Percentiles rank a stretch among this genome's conserved stretches.
Conservation (phyloP, 2,888 invertebrate genomes). For the Eristalis intricaria region DNA sequence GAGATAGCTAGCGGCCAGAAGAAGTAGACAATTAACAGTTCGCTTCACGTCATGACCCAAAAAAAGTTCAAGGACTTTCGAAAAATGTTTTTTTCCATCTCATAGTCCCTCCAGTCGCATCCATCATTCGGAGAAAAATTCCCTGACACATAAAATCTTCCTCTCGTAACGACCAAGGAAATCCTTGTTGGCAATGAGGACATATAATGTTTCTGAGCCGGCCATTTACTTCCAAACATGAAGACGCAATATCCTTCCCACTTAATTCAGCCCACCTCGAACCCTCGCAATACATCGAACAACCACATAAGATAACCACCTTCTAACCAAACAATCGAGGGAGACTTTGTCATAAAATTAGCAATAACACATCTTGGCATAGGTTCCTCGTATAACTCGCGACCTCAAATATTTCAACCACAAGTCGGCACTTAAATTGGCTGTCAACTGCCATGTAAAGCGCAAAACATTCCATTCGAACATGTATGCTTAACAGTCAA, state of each 20-base stretch:
- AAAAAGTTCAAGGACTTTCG: too few relatives aligned
- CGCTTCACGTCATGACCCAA: too few relatives aligned
- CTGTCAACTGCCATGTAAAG: neutral
- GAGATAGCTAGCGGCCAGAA: too few relatives aligned
- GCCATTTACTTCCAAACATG: too few relatives aligned
- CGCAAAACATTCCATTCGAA: neutral
- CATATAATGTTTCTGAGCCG: too few relatives aligned
- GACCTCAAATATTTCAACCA: neutral
- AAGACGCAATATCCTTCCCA: neutral
- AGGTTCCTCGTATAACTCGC: neutral
- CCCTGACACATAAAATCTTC: too few relatives aligned
- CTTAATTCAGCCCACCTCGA: neutral
- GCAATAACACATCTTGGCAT: neutral
- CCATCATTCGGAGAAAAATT: too few relatives aligned
- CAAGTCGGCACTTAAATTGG: neutral
- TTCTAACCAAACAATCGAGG: neutral
- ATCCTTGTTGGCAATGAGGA: too few relatives aligned
- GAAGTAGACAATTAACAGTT: too few relatives aligned
- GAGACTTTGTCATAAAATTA: neutral
- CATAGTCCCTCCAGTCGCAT: too few relatives aligned
- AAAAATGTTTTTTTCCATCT: too few relatives aligned
- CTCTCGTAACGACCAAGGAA: too few relatives aligned
- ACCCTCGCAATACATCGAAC: neutral
- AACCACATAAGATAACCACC: neutral
- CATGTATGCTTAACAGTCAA: neutral